These are phyloP conservation scores for Polydesmus complanatus DNA, from an alignment of 2,888 invertebrate genomes.

Conservation along the genomic window DNA sequence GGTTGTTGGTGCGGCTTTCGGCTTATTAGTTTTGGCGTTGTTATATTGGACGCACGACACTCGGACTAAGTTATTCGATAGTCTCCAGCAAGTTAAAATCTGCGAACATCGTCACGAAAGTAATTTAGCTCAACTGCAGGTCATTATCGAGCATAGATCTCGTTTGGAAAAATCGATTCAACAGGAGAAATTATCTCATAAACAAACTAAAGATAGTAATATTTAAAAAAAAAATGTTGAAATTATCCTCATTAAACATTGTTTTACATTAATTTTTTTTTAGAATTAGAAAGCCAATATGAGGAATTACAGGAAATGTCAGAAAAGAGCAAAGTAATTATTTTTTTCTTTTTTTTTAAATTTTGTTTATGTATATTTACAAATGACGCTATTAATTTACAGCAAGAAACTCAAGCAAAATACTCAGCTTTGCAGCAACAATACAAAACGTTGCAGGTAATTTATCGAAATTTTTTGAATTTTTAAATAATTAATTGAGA, in stretches of 20 bases:
- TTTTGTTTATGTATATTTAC: background rate
- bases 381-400: background rate
- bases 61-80: constrained; percentile 4
- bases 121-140: constrained; percentile 14
- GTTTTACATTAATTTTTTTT: background rate
- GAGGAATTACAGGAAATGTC: constrained; percentile 1
- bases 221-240: background rate
- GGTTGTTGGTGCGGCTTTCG: background rate
- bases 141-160: constrained; percentile 11
- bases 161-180: constrained; percentile 13
- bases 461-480: background rate
- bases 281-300: constrained; percentile 1
- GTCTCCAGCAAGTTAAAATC: background rate
- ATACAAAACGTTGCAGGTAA: constrained; percentile 38
- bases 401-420: constrained; percentile 38
- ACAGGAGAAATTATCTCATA: constrained; percentile 6
- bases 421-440: constrained; percentile 43
- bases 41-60: constrained; percentile 2
- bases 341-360: background rate
- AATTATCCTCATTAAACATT: background rate
- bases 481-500: background rate
- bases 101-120: constrained; percentile 15
- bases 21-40: background rate
- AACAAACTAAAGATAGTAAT: constrained; percentile 13
- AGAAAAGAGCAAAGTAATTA: background rate